A percentile compares a stretch with the other conserved stretches of the same genome.
phyloP scores from a whole-genome alignment of 2,113 vertebrate species.

The Pelvicachromis taeniatus region DNA sequence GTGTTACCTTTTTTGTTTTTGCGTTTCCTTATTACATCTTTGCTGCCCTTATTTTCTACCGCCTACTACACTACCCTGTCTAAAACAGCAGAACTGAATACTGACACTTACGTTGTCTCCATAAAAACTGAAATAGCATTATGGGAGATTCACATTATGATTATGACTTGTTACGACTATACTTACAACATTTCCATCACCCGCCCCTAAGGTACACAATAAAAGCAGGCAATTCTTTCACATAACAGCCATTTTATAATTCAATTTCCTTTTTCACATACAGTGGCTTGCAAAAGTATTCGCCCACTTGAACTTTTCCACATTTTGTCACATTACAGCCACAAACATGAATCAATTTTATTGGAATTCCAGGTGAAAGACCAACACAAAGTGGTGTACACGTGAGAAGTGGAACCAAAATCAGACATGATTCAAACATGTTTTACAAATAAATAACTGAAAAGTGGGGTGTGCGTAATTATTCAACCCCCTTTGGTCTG shows the following conservation, averaged over 20 bases:
- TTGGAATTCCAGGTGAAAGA: too few relatives aligned
- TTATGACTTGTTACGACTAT: constrained; percentile 36
- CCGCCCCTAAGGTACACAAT: not conserved
- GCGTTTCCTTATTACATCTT: not conserved
- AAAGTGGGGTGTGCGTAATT: too few relatives aligned
- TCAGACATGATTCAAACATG: too few relatives aligned
- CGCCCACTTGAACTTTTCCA: too few relatives aligned
- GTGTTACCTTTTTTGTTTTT: not conserved
- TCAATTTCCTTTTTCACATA: constrained; percentile 55
- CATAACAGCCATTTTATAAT: constrained; percentile 39
- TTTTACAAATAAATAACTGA: too few relatives aligned
- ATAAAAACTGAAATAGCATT: constrained; percentile 28
- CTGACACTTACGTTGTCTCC: not conserved
- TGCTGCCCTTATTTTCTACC: not conserved
- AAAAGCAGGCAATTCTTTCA: constrained; percentile 9
- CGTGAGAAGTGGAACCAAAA: too few relatives aligned
- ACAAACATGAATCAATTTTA: too few relatives aligned
- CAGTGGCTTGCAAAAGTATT: too few relatives aligned
- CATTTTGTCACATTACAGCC: too few relatives aligned
- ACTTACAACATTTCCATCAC: constrained; percentile 1
- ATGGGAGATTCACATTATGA: constrained; percentile 50
- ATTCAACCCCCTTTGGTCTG: too few relatives aligned
- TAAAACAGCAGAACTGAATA: not conserved
- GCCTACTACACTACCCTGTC: not conserved
- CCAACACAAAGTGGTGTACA: too few relatives aligned